Base-by-base conservation (phyloP, 2,888 invertebrate genomes). In the Zhuqinia jingwanae region DNA sequence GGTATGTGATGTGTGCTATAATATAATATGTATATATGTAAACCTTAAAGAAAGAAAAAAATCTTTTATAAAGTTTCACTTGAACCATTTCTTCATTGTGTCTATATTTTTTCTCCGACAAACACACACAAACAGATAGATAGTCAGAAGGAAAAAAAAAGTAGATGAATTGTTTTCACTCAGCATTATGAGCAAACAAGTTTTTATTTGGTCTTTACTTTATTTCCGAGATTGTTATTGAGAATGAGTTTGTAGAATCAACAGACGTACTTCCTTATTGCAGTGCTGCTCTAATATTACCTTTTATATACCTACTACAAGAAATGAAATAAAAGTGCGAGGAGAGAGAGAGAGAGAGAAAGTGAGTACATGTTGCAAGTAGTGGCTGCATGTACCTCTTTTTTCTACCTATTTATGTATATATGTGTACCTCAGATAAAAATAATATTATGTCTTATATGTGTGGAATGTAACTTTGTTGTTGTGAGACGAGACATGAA, bases 101-200 rank as follows among this genome's bases (percentile, higher is more conserved):
- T 53, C 47, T 65, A 77, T 76, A n/a, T n/a, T n/a, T 81, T 77
- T 58, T 81, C 70, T 65, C 76, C 30, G 42, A 47, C 68, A 10
- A 3, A 36, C 27, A 83, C 70, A 81, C 65, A 47, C 68, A 10
- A 3, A 36, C 27, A 83, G 78, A 81, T 65, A 77, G 81, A 77
- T 86, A 82, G 81, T 77, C 77, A 76, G n/a, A 27, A 81, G 76
- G 86, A 82, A 58, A 27, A 81, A 68, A 81, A 82, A 58, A 82
- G 45, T 78, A 78, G 87, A 87, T 87, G 87, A 82, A 81, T 87
- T 87, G 87, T 87, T 87, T 87, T 87, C 83, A 70, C 87, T 87
- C 77, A 87, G 77, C 70, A 78, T 87, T 87, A 87, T 87, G 87
- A 87, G 87, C 81, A 87, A 87, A 87, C 87, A 87, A 87, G 87